Conservation (phyloP, 2,888 invertebrate species). For the Parnassius mnemosyne region DNA sequence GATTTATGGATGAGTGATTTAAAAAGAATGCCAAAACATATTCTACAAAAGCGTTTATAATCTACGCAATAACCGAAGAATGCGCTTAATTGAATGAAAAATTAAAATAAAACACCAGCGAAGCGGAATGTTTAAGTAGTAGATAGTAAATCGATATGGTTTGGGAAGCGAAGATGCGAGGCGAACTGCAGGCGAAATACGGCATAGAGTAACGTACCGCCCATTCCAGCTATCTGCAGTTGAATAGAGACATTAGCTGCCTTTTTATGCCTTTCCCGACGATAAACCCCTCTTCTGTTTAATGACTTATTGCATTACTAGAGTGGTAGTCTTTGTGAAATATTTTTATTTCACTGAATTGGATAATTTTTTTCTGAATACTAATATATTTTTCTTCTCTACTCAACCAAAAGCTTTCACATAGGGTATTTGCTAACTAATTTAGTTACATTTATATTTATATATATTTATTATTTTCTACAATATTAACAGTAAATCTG, state of each 20-base stretch:
- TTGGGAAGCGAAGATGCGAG: slow-evolving; percentile 61
- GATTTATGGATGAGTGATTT: too few relatives aligned
- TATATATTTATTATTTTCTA: too few relatives aligned
- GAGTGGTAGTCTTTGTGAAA: slow-evolving; percentile 2
- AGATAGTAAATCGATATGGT: slow-evolving; percentile 65
- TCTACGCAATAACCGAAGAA: slow-evolving; percentile 3
- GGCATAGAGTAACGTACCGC: slow-evolving; percentile 70
- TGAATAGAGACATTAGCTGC: slow-evolving; percentile 38
- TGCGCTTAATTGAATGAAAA: slow-evolving; percentile 7
- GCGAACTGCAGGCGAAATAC: slow-evolving; percentile 74
- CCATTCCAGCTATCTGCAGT: slow-evolving; percentile 67
- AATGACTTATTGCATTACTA: slow-evolving; percentile 26
- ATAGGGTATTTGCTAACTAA: too few relatives aligned
- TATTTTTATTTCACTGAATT: slow-evolving; percentile 10
- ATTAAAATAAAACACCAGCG: slow-evolving; percentile 3
- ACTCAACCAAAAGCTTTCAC: too few relatives aligned
- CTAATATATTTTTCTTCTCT: too few relatives aligned
- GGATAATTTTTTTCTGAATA: neutral
- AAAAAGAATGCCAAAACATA: too few relatives aligned
- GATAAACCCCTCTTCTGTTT: slow-evolving; percentile 37
- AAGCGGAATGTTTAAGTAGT: slow-evolving; percentile 20
- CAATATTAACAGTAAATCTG: too few relatives aligned
- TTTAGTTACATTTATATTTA: too few relatives aligned
- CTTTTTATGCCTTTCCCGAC: slow-evolving; percentile 31
- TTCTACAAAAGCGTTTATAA: neutral